Base-by-base conservation (phyloP, 1,140 invertebrate species). In the Trichonephila clavata region DNA sequence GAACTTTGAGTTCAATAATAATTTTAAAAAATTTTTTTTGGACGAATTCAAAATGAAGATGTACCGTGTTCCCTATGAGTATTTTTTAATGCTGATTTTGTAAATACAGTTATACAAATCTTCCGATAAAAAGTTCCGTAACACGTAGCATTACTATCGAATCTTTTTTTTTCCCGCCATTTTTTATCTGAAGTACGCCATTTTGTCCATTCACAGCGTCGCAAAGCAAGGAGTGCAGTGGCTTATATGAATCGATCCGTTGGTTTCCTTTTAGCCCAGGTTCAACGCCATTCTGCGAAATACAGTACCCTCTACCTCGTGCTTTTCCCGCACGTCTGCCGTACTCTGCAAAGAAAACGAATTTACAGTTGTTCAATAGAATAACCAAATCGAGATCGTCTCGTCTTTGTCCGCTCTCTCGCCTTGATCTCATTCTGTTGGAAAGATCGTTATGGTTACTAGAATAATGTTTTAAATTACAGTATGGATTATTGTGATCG, bases 281-380 rank as follows among this genome's bases (percentile, higher is more conserved):
- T 59, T 86, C 59, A 84, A 20, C 59, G 84, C 84, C 84, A 86
- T 86, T 60, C 27, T 43, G 27, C 59, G 59, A 60, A 60, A 60
- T 86, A 16, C 57, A 18, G 39, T 84, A 77, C 27, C 88, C 68
- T 77, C 89, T 91, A 83, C 89, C 89, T 91, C 89, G 89, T 91
- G 89, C 39, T 91, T 91, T 83, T 18, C 5, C 89, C 18, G 89
- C 89, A 83, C n/a, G 59, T 21, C 43, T 63, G 60, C 1, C 71
- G n/a, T 18, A 2, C n/a, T 10, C n/a, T 91, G 89, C 59, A 63
- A 80, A n/a, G 27, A 24, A 91, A 63, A 20, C 43, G 32, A 57
- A 16, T 18, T 32, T 83, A n/a, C 86, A 39, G 61, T 59, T 68
- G 63, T 16, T 43, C n/a, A 61, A 32, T 32, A 32, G n/a, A 13